Percentiles rank a stretch among this genome's conserved stretches.
phyloP scores from a whole-genome alignment of 92 coral and sea anemone genomes.

The Porites cylindrica region DNA sequence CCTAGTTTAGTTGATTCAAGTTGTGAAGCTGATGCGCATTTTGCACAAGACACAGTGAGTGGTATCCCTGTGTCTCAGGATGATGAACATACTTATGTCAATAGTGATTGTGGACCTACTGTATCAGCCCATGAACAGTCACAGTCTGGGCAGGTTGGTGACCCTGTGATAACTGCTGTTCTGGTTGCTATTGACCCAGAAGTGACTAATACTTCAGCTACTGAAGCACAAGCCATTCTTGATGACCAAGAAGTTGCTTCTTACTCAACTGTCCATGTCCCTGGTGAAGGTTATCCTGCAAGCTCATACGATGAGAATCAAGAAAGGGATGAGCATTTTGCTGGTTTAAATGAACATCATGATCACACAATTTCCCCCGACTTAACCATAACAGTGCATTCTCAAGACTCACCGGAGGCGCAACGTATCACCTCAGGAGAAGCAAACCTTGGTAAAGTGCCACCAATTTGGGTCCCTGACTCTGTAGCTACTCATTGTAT shows the following conservation, averaged over 20 bases:
- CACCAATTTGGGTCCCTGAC: conserved; percentile 98
- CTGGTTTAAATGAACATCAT: not conserved
- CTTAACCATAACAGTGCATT: conserved; percentile 21
- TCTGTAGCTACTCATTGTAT: conserved; percentile 89
- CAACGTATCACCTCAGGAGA: conserved; percentile 84
- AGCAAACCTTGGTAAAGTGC: conserved; percentile 89
- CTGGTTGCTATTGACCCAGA: not conserved
- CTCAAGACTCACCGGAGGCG: conserved; percentile 42
- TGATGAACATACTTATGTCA: not conserved
- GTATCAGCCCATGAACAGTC: not conserved
- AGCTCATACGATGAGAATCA: not conserved
- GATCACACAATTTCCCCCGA: conserved; percentile 7
- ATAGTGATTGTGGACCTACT: not conserved
- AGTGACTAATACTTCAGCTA: not conserved
- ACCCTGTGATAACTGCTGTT: no score
- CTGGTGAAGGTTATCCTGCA: not conserved
- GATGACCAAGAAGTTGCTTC: not conserved
- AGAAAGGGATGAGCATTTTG: not conserved
- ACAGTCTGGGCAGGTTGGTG: not conserved
- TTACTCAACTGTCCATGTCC: not conserved
- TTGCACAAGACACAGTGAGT: not conserved
- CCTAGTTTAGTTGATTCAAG: not conserved
- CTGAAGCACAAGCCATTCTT: not conserved
- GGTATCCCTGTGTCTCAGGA: not conserved
- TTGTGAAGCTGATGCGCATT: not conserved